Base-by-base conservation (phyloP, 64 coral and sea anemone species). In the Acropora tenuis region DNA sequence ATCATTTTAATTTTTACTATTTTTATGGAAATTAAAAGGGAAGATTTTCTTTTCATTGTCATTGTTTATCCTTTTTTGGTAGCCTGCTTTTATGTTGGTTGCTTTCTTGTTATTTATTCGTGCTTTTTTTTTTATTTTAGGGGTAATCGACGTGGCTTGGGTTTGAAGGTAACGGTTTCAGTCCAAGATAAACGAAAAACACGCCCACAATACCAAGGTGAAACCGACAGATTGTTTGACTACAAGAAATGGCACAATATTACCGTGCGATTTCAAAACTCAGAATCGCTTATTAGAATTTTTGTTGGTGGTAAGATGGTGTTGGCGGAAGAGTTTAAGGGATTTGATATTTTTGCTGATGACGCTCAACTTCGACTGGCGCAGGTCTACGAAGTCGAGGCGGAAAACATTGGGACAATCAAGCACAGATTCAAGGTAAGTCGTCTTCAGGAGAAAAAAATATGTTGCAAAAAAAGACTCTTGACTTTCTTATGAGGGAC, bases 201-300 rank as follows among this genome's bases (percentile, higher is more conserved):
- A 2, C 6, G 12, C 1, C 10, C 16, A 43, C 46, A 19, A 2
- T 17, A 79, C 52, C n/a, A 0, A 75, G 50, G 19, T 13, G 30
- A n/a, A 0, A 93, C 73, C 47, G 81, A 20, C 6, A 55, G 11
- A 17, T 41, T 8, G 1, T 16, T 93, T 2, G 73, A 86, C 41
- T 15, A 79, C 58, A 85, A 43, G 9, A 44, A 71, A 12, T 96
- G 94, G 94, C 90, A 96, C 86, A 90, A 93, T 60, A 42, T 96
- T 6, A 66, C 74, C 1, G 65, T 96, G 5, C 86, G 94, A 15
- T 74, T 96, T 2, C 86, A 96, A 69, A 80, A 92, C 78, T 8
- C 11, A 1, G 78, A 92, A 50, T 89, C 74, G 13, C 15, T 93
- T 60, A 53, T 96, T 0, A 78, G 75, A 16, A 53, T 96, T 41